Conservation (phyloP, 2,888 invertebrate genomes). For the Dryobotodes eremita region DNA sequence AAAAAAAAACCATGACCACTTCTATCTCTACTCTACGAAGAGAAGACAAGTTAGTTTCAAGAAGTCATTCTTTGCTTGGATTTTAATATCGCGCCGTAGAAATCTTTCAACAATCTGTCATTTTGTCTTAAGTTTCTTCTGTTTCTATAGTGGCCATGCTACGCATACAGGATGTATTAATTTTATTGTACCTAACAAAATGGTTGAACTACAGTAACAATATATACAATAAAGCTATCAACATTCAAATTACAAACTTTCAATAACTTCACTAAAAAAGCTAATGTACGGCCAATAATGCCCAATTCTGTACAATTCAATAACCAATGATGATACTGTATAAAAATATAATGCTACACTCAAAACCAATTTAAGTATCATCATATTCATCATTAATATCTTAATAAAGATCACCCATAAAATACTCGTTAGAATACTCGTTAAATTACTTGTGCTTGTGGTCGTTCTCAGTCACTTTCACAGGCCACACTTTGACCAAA, state of each 20-base stretch:
- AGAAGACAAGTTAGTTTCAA: no score
- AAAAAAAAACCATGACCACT: no score
- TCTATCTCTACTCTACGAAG: no score
- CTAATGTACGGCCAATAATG: neutral
- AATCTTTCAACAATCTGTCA: no score
- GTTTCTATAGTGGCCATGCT: no score
- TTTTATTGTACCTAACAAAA: no score
- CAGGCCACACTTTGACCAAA: constrained; percentile 44
- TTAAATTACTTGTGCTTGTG: constrained; percentile 24
- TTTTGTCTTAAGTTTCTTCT: no score
- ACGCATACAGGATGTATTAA: no score
- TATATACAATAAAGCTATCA: no score
- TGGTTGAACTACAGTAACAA: no score
- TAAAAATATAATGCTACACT: neutral
- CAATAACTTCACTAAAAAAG: constrained; percentile 1
- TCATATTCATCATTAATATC: constrained; percentile 26
- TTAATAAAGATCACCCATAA: constrained; percentile 41
- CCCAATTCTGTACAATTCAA: neutral
- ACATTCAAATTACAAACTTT: neutral
- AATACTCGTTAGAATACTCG: constrained; percentile 23
- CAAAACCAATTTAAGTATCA: constrained; percentile 31
- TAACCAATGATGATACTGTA: neutral
- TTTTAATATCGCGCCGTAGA: no score
- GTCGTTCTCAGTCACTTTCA: constrained; percentile 43
- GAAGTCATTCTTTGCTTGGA: no score